Evolutionary conservation across 1,140 invertebrate genomes (phyloP), one percentile per base, ranked within the genome.

Genomic region (Eurosta solidaginis): DNA sequence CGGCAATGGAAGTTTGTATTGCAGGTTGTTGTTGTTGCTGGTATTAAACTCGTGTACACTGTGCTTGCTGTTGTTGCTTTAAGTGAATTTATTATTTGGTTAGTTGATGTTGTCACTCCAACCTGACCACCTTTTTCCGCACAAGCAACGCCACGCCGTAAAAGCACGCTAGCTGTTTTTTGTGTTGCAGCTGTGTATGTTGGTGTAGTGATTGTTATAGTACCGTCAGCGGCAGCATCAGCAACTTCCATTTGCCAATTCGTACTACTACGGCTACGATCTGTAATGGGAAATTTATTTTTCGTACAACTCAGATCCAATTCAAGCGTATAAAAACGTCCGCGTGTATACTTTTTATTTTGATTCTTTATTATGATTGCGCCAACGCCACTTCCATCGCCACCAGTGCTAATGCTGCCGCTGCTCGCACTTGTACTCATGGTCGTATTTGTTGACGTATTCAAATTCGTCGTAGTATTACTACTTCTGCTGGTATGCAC

Each of bases 271-370:
- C 78, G 82, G 50, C 78, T 83, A 63, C 87, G 84, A 80, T 88
- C 82, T 29, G 81, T 88, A 14, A 88, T 87, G n/a, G 87, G 87
- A 81, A 88, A 88, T 79, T 88, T 88, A 76, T 88, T 88, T 29
- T 84, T 85, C 20, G 86, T 87, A 79, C 87, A 88, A 76, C 86
- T 88, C 27, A 88, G 79, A 68, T 88, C 87, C 33, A 88, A 77
- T 49, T 87, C 84, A 20, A 87, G 52, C 17, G 85, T 87, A 78
- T 86, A 84, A 73, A 87, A 88, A 20, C 87, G 83, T 17, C 86
- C 86, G 25, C 85, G 78, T 6, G 25, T 74, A 45, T 79, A 81
- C 74, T 85, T 79, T 14, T 81, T 84, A 75, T 85, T 85, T 20
- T 86, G 83, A 68, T 85, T 85, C 20, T 80, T 76, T 68, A 68